Base-by-base conservation (phyloP, 2,797 vertebrate species). In the Pseudocheirus occidentalis region DNA sequence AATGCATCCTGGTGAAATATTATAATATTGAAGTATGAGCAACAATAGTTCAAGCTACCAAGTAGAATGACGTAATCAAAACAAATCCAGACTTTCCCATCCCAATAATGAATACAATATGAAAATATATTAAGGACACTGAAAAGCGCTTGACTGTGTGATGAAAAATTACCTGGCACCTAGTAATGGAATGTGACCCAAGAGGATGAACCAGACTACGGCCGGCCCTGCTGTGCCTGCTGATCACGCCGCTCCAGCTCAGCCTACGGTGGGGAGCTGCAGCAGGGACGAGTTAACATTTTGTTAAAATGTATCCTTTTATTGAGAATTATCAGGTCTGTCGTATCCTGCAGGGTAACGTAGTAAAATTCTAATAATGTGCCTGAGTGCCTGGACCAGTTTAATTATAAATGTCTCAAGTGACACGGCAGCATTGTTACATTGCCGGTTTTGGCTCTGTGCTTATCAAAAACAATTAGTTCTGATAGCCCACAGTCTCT, bases 391-490 rank as follows among this genome's bases (percentile, higher is more conserved):
- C 52, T n/a, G 27, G 55, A 40, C 13, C 91, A 28, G 73, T 81
- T 81, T 81, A 81, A 81, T 81, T 81, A 81, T 81, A 81, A 81
- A 81, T 81, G 73, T 81, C 73, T 81, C 73, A 40, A 81, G 73
- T 81, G 73, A 81, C n/a, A 40, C 3, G 7, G 73, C 73, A 81
- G 6, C 50, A 29, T 31, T 10, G 28, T 29, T 46, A 9, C 28
- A 7, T 18, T 58, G 54, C 89, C 57, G 90, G n/a, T 50, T 54
- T 11, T 53, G 54, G 18, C 14, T 58, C 73, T 57, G 11, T 5
- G 0, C 16, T 50, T 34, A 56, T 46, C 46, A 93, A 28, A 91
- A 55, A 91, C 21, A 18, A 91, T 34, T 9, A 50, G 14, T 52
- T 57, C 10, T 91, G n/a, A 12, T 2, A 11, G 28, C 28, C 56